Percentiles rank a stretch among this genome's conserved stretches.
Evolutionary conservation across 2,797 vertebrate species (phyloP).

Genomic region (Eremophila alpestris): DNA sequence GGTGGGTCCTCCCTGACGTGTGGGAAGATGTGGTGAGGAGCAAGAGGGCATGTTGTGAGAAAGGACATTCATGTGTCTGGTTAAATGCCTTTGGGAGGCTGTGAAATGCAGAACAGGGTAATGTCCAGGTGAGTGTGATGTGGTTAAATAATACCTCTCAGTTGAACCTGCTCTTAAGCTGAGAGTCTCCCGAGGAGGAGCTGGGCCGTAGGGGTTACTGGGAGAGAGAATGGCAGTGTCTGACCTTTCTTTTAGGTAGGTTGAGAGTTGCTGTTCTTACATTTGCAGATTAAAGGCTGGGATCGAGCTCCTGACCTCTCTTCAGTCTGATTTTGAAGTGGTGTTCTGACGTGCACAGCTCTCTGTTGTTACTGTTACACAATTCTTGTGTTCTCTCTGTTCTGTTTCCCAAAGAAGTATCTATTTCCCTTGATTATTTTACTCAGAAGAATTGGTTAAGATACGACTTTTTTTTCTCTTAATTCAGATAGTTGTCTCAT

Average conservation of each 20-base stretch:
- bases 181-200: neutral
- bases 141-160: neutral
- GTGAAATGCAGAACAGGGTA: neutral
- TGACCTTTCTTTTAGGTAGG: neutral
- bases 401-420: neutral
- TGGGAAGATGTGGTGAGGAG: neutral
- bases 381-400: neutral
- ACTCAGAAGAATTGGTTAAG: neutral
- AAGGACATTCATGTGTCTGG: neutral
- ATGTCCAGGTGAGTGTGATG: neutral
- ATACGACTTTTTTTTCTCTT: neutral
- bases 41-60: neutral
- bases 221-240: neutral
- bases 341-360: rapidly evolving
- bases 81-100: neutral
- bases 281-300: neutral
- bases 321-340: neutral
- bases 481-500: neutral
- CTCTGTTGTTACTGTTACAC: neutral
- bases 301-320: neutral
- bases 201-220: neutral
- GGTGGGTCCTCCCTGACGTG: neutral
- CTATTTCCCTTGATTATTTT: neutral
- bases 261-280: neutral
- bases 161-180: neutral